Percentiles rank a stretch among this genome's conserved stretches.
Conservation (phyloP, 2,888 invertebrate genomes). For the Platycheirus albimanus region DNA sequence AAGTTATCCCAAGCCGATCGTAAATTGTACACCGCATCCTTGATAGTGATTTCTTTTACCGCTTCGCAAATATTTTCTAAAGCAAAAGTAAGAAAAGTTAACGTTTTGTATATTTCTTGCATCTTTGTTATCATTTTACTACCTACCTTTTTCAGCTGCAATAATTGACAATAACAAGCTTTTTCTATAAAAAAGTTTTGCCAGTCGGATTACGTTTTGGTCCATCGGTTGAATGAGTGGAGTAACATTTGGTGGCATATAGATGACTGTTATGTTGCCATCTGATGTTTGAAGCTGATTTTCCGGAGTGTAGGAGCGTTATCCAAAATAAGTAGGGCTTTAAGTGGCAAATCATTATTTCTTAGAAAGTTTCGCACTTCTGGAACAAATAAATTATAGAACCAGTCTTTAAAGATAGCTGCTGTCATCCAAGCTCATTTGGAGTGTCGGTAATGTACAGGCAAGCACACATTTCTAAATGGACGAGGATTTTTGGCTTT, state of each 20-base stretch:
- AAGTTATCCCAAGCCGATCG: constrained; percentile 40
- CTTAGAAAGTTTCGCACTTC: not conserved
- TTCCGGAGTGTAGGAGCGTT: constrained; percentile 19
- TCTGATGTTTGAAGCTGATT: constrained; percentile 16
- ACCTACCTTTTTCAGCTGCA: constrained; percentile 32
- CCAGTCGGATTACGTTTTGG: constrained; percentile 35
- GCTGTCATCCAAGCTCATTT: constrained; percentile 27
- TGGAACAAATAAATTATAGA: constrained; percentile 57
- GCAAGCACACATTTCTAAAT: constrained; percentile 55
- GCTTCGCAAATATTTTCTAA: constrained; percentile 38
- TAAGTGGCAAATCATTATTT: constrained; percentile 23
- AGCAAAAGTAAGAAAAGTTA: too few relatives aligned
- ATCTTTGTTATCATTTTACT: constrained; percentile 18
- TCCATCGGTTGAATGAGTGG: constrained; percentile 15
- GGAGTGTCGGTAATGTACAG: constrained; percentile 5
- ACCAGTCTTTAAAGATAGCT: constrained; percentile 25
- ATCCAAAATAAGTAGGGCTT: constrained; percentile 23
- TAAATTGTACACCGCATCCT: constrained; percentile 25
- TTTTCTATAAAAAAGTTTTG: constrained; percentile 33
- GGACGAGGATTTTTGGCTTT: constrained; percentile 67
- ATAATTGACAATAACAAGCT: constrained; percentile 30
- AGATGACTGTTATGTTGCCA: too few relatives aligned
- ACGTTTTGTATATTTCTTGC: constrained; percentile 1
- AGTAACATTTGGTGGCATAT: too few relatives aligned
- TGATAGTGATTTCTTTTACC: constrained; percentile 35